Evolutionary conservation across 2,797 vertebrate species (phyloP).

Genomic region (Phrynocephalus forsythii): DNA sequence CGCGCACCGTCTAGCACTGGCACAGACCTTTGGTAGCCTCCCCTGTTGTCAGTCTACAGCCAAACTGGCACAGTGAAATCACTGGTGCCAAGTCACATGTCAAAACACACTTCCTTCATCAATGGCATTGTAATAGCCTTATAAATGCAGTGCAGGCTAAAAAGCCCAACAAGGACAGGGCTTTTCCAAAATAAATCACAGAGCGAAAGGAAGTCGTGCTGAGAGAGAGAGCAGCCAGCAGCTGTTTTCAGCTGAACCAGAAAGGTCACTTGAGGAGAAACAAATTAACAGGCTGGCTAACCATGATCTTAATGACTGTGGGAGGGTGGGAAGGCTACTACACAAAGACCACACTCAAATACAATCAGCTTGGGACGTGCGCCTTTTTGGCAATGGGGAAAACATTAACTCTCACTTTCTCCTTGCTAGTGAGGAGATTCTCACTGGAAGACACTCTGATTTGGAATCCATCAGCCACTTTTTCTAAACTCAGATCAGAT

Average conservation of each 20-base stretch:
- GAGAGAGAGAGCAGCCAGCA: conserved; percentile 20
- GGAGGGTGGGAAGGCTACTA: background rate
- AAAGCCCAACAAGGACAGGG: rapidly evolving
- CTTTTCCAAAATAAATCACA: background rate
- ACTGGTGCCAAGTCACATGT: background rate
- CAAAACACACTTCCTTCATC: background rate
- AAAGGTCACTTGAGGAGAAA: conserved; percentile 4
- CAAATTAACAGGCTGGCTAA: background rate
- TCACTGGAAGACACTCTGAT: no score
- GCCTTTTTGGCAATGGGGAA: no score
- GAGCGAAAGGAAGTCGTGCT: background rate
- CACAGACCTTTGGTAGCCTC: background rate
- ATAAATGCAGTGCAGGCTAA: conserved; percentile 20
- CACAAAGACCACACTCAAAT: no score
- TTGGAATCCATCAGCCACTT: no score
- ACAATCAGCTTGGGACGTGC: no score
- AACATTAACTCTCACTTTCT: no score
- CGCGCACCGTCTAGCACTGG: conserved; percentile 32
- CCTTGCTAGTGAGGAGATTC: no score
- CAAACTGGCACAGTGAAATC: background rate
- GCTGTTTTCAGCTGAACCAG: conserved; percentile 5
- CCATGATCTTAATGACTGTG: background rate
- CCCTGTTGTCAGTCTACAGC: background rate
- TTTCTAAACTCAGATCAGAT: no score
- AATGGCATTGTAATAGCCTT: background rate